Base-by-base conservation (phyloP, 2,888 invertebrate genomes). In the Nymphalis c-album region DNA sequence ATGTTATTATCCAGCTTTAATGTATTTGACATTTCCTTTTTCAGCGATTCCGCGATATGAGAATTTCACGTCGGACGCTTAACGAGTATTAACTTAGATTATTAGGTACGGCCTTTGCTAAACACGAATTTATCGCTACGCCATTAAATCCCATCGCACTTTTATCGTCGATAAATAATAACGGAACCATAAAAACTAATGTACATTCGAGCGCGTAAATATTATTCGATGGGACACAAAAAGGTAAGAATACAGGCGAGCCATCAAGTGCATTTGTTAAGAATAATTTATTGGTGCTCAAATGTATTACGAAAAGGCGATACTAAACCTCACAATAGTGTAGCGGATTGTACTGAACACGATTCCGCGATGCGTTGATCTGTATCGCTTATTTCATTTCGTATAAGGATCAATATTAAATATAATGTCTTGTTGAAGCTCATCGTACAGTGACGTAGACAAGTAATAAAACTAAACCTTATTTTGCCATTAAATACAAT, bases 151-250 rank as follows among this genome's bases (percentile, higher is more conserved):
- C 72, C 75, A 40, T 57, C 35, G 68, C 71, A 69, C 68, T 73
- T 74, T 78, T 75, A 80, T 78, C 68, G 74, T 40, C 77, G 57
- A 80, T 82, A 80, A 82, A 81, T 80, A 80, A 82, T 78, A 78
- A 75, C 71, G 71, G 72, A 72, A 55, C 73, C 57, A 74, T 79
- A 74, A 66, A 80, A 78, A 74, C 70, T 75, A 67, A 72, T 68
- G 72, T 73, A 71, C 68, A 73, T 57, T 71, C 66, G 68, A 61
- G 58, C 71, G 64, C 72, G 73, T 74, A 74, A 76, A 76, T 75
- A 70, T 69, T 58, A 68, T 60, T 69, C 61, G 62, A 59, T 63
- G 69, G 70, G 26, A 55, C 26, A 40, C 40, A 40, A 18, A 51
- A 60, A 60, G 48, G 47, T 16, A 40, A 2, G 26, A 55, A 22